Evolutionary conservation across 2,888 invertebrate genomes (phyloP).

Genomic region (Limnephilus auricula): DNA sequence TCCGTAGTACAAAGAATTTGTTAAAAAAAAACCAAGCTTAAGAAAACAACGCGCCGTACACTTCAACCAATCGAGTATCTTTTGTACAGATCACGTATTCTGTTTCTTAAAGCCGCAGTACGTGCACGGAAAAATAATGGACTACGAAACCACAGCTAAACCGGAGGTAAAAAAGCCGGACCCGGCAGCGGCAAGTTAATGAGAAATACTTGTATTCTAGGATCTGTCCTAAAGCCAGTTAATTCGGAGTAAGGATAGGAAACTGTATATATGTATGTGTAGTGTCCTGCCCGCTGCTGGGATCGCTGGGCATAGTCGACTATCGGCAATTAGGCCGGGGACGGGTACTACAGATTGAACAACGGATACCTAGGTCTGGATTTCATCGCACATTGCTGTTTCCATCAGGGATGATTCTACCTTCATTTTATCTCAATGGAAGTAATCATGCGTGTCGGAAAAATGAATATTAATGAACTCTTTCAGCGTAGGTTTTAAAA

Average conservation of each 20-base stretch:
- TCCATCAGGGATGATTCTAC: not conserved
- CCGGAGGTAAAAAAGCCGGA: constrained; percentile 51
- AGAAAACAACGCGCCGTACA: constrained; percentile 60
- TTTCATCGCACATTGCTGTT: not conserved
- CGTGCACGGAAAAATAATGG: constrained; percentile 66
- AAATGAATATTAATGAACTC: not conserved
- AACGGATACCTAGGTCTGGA: not conserved
- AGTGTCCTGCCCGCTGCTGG: not conserved
- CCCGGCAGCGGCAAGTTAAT: constrained; percentile 59
- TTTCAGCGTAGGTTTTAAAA: not conserved
- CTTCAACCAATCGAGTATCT: constrained; percentile 65
- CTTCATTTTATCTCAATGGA: not conserved
- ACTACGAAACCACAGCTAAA: constrained; percentile 56
- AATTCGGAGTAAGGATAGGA: constrained; percentile 50
- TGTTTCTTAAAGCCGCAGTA: constrained; percentile 65
- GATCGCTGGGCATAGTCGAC: not conserved
- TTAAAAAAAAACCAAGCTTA: constrained; percentile 51
- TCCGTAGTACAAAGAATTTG: constrained; percentile 51
- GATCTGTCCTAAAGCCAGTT: constrained; percentile 53
- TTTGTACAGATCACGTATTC: constrained; percentile 65
- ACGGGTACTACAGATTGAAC: not conserved
- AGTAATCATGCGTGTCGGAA: not conserved
- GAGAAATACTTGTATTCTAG: constrained; percentile 60
- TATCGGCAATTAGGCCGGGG: not conserved
- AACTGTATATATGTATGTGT: not conserved